Evolutionary conservation across 2,888 invertebrate species (phyloP).

Genomic region (Stenoptilia bipunctidactyla): DNA sequence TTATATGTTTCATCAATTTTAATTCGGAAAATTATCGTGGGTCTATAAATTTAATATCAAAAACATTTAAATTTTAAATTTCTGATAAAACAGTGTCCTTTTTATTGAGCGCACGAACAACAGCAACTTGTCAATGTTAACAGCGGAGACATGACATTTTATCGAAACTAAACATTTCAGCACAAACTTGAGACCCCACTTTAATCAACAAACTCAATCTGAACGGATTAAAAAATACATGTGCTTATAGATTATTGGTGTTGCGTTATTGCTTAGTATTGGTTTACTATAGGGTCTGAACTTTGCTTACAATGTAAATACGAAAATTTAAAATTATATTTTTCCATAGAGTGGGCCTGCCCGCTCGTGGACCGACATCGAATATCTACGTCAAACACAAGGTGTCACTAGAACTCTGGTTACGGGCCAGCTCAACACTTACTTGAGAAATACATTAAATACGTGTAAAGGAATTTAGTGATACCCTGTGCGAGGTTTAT

Average conservation of each 20-base stretch:
- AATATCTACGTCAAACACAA: background rate
- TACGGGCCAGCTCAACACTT: too few relatives aligned
- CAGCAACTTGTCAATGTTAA: conserved; percentile 6
- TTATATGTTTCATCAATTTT: background rate
- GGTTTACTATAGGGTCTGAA: conserved; percentile 9
- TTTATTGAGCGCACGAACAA: conserved; percentile 6
- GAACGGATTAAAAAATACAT: background rate
- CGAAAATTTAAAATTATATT: background rate
- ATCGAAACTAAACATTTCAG: conserved; percentile 17
- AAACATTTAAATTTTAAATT: too few relatives aligned
- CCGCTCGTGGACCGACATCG: conserved; percentile 11
- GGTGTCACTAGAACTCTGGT: too few relatives aligned
- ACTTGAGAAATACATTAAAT: background rate
- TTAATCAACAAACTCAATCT: conserved; percentile 1
- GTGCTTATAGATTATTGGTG: background rate
- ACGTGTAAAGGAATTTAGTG: background rate
- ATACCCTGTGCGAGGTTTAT: background rate
- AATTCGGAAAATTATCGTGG: background rate
- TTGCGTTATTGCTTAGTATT: background rate
- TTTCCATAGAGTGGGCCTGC: conserved; percentile 9
- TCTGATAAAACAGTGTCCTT: too few relatives aligned
- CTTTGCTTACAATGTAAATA: conserved; percentile 6
- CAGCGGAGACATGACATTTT: conserved; percentile 14
- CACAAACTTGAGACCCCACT: conserved; percentile 26
- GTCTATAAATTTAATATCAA: too few relatives aligned